Evolutionary conservation across 1,140 invertebrate species (phyloP), one percentile per base, ranked within the genome.

Genomic region (Sycobia sp.): DNA sequence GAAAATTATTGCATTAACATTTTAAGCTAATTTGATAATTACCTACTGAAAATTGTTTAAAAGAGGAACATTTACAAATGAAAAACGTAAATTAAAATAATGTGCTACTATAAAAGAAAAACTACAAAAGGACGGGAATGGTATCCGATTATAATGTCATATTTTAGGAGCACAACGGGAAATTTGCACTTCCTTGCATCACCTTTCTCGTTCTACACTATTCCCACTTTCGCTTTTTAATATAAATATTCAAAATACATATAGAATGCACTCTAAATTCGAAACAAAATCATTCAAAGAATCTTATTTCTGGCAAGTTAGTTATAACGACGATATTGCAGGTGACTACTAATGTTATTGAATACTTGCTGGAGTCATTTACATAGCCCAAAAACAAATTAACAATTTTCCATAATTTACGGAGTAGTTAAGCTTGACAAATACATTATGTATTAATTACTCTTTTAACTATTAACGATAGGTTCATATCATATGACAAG

Each of bases 181-280:
- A 46, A 46, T 46, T 29, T 38, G 56, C 56, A 49, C 47, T 58
- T 44, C 44, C 56, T 49, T 44, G 56, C 44, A 60, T 60, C 46
- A 51, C 58, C 54, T 60, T 41, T 39, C 32, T 60, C 22, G 58
- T 9, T 60, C 32, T 51, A 10, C 39, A 11, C 57, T 51, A 22
- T 20, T 54, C 14, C 54, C 29, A 23, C 47, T 41, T 25, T 55
- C 59, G 27, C 54, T 53, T 49, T 53, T 62, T 63, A 43, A 73
- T 70, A 67, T 60, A 66, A 68, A 69, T 66, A 51, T 67, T 67
- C 71, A 73, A 68, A 72, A 67, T 74, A 76, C 73, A 62, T 67
- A 69, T 73, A 75, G 76, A 74, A 68, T 76, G 73, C 77, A 78
- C 76, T 80, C 76, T 78, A 79, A 78, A 78, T 79, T 79, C 75